Base-by-base conservation (phyloP, 2,113 vertebrate genomes). In the Xiphophorus hellerii region DNA sequence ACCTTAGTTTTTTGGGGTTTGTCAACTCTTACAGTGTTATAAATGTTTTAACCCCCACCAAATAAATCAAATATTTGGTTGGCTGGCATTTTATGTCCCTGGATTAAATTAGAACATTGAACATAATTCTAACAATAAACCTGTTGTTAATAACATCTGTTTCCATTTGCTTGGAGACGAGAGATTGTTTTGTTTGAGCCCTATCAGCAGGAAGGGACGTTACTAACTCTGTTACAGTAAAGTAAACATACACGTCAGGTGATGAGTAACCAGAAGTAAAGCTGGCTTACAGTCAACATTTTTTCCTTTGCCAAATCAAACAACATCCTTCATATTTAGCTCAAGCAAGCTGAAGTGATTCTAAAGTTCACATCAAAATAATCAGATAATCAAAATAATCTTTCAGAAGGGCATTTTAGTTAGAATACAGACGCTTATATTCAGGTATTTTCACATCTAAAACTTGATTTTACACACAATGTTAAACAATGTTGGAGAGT, bases 201-300 rank as follows among this genome's bases (percentile, higher is more conserved):
- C 9, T n/a, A 66, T 48, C 58, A 75, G 62, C 67, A 74, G 35
- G 60, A 39, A 64, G 33, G 31, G 4, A 63, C 2, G 51, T 74
- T 71, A 74, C 60, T 42, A 69, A 69, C 31, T 4, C 42, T 33
- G n/a, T 28, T 39, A 64, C 54, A 63, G 65, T 51, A 73, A n/a
- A 76, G 68, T 75, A 74, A 75, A 75, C 37, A 67, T 48, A 48
- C 51, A 51, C 10, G 58, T 81, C 62, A 37, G 72, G 35, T 37
- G 28, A 27, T 42, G 48, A 62, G 33, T 29, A 65, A 69, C 28
- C 39, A 74, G 22, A 65, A 14, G 35, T 44, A 11, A 74, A 44
- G 44, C 62, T 37, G 28, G 14, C 42, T 31, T 68, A 61, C 42
- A 73, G 14, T 17, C 17, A 39, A 27, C 28, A 33, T 31, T 70